Evolutionary conservation across 1,140 invertebrate genomes (phyloP), one percentile per base, ranked within the genome.

Genomic region (Brachionus koreanus): DNA sequence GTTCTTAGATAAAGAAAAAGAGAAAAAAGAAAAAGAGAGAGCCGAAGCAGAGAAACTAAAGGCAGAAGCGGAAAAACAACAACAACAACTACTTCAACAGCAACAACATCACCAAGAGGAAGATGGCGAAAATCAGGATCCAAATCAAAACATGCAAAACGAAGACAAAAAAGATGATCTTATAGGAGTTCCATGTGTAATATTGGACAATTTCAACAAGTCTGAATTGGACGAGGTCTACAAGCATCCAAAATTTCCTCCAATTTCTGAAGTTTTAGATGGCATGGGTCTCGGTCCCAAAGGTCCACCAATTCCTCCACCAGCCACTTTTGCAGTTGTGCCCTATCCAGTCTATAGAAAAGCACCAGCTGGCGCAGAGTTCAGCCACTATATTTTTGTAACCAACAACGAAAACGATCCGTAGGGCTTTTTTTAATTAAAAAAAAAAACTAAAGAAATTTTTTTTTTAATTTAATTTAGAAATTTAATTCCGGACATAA

Each of bases 231-330:
- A 75, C 29, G 63, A 72, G 33, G 29, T 72, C 3, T 61, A 29
- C n/a, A 83, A 61, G 9, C 76, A 79, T 65, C 49, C 29, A 4
- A 79, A 79, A 65, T 72, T 82, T 29, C 79, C 79, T 9, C 12
- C 46, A 23, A 49, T 82, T 5, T 29, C 37, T n/a, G 46, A 87
- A 86, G 86, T 89, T 10, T 77, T 88, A 25, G 87, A 89, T 85
- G 88, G 88, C 16, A 84, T 89, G 77, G 88, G 88, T 29, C 84
- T 88, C 13, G 88, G 88, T 46, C 85, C 86, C 1, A 85, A 84
- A 19, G 88, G 88, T n/a, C 88, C 88, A 12, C 88, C 88, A 0
- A 86, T 88, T 4, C 88, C 88, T 37, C 87, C 87, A 9, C 84
- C 86, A 75, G 87, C 87, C 12, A 67, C 83, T 13, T 89, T 89